Evolutionary conservation across 2,797 vertebrate species (phyloP), one percentile per base, ranked within the genome.

Genomic region (Pristis pectinata): DNA sequence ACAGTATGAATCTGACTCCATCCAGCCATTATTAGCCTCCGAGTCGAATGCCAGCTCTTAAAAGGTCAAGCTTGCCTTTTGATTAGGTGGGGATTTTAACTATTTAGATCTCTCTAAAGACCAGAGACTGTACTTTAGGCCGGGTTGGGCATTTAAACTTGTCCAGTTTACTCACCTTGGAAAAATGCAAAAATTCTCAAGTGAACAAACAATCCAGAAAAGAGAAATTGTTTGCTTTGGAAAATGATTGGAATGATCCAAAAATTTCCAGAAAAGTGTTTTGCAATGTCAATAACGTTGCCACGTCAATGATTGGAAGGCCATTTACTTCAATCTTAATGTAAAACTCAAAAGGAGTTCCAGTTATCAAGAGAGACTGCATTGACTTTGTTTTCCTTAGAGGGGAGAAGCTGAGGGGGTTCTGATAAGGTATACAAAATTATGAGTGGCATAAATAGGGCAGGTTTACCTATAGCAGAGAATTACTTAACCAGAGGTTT

Each of bases 11-110:
- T 59, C 19, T 67, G 87, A 91, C 87, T 91, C 87, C n/a, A 67
- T n/a, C 67, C 61, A 91, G 61, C n/a, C 87, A 91, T 64, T 91
- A 67, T 67, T 67, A 41, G 53, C 59, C 87, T 41, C 59, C 41
- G 59, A 91, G 61, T 22, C 41, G 34, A 91, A n/a, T 91, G 59
- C n/a, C 61, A 91, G 91, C n/a, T 67, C 87, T 61, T 41, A 24
- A 91, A 91, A 67, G 37, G n/a, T 41, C 59, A 91, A 91, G 87
- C 11, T 59, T 91, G 87, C n/a, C 24, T 64, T 91, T 91, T 91
- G 87, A 41, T 64, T 64, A 91, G 91, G 64, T 37, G 87, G 1
- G 9, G 2, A 67, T 41, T 61, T 91, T 67, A 91, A 91, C 87
- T 67, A 61, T 64, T 91, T 67, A 91, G 56, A 91, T 8, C 87